Conservation (phyloP, 2,888 invertebrate genomes). For the Nephrotoma flavescens region DNA sequence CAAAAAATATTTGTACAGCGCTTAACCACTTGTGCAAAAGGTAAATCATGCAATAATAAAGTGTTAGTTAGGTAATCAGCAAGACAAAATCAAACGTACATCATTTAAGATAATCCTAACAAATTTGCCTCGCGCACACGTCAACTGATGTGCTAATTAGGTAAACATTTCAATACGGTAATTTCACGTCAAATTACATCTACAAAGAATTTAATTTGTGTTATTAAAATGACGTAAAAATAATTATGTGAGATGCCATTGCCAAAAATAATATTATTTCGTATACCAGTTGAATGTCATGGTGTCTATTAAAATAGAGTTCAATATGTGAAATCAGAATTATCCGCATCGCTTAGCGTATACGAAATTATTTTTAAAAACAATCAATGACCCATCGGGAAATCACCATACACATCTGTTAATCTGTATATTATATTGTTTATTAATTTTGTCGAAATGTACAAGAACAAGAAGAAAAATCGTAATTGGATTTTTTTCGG, state of each 20-base stretch:
- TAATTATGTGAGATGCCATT: not conserved
- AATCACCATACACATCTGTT: not conserved
- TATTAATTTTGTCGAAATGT: not conserved
- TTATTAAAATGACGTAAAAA: not conserved
- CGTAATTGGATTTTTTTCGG: not conserved
- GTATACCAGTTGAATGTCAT: not conserved
- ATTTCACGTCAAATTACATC: not conserved
- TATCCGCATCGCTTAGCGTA: not conserved
- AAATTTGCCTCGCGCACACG: not conserved
- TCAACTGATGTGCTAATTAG: not conserved
- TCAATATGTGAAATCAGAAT: not conserved
- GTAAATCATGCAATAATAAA: too few relatives aligned
- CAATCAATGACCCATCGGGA: not conserved
- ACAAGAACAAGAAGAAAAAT: not conserved
- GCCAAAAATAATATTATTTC: not conserved
- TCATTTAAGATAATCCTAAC: not conserved
- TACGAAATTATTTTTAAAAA: not conserved
- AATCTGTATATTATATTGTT: not conserved
- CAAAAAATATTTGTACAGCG: too few relatives aligned
- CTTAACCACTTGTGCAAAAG: too few relatives aligned
- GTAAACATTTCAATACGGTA: not conserved
- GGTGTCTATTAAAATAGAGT: not conserved
- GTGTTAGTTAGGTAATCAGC: too few relatives aligned
- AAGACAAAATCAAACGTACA: too few relatives aligned
- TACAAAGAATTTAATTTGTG: not conserved